A percentile compares a stretch with the other conserved stretches of the same genome.
Evolutionary conservation across 2,888 invertebrate species (phyloP).

Genomic region (Cryptophagus acutangulus): DNA sequence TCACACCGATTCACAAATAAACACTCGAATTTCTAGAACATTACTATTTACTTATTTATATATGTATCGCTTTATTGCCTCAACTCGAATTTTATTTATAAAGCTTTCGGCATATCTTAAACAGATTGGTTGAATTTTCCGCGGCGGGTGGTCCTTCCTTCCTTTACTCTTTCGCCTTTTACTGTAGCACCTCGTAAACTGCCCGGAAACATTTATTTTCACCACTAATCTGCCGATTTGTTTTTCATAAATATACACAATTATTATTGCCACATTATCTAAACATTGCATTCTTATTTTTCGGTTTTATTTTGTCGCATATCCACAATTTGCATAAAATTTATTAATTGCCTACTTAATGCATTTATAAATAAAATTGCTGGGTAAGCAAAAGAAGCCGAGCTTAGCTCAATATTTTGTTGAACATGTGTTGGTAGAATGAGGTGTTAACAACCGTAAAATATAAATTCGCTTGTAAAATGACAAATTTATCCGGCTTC

Average conservation of each 20-base stretch:
- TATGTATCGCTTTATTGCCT: constrained; percentile 43
- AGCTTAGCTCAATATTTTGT: constrained; percentile 11
- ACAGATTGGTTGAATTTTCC: constrained; percentile 26
- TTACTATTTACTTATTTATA: constrained; percentile 48
- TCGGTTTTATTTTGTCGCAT: constrained; percentile 1
- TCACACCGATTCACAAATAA: constrained; percentile 46
- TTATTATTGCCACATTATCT: too few relatives aligned
- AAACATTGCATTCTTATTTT: too few relatives aligned
- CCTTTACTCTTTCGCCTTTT: too few relatives aligned
- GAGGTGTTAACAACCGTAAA: constrained; percentile 20
- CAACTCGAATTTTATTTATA: constrained; percentile 42
- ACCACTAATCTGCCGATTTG: constrained; percentile 9
- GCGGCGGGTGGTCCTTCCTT: constrained; percentile 26
- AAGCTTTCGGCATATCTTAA: constrained; percentile 26
- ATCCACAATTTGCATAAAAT: too few relatives aligned
- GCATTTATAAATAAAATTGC: too few relatives aligned
- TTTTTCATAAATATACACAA: too few relatives aligned
- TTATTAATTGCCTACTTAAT: too few relatives aligned
- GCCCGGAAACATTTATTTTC: constrained; percentile 26
- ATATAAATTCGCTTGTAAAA: constrained; percentile 2
- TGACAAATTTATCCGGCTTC: constrained; percentile 21
- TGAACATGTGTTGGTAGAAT: constrained; percentile 20
- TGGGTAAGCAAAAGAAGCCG: too few relatives aligned
- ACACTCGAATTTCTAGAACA: constrained; percentile 48
- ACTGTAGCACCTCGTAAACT: constrained; percentile 38